These are phyloP conservation scores for Alligator sinensis DNA, from an alignment of 2,113 vertebrate genomes.

Conservation along the genomic window DNA sequence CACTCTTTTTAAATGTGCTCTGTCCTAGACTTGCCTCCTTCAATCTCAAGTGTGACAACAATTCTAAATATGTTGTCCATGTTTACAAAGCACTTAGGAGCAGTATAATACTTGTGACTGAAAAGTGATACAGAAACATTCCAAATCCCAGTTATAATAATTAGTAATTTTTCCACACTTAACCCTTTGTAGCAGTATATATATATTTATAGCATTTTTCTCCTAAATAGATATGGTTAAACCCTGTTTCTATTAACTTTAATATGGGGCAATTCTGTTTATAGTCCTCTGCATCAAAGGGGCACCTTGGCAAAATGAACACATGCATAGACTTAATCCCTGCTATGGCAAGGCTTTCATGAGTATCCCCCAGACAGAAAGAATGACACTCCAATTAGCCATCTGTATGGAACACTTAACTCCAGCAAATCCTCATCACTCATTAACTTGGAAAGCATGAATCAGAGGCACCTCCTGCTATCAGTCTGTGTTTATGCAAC, in stretches of 20 bases:
- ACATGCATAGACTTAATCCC: neutral
- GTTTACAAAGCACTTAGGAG: neutral
- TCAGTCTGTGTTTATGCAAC: neutral
- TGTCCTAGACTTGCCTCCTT: neutral
- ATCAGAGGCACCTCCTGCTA: neutral
- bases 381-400: neutral
- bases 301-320: neutral
- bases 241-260: neutral
- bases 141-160: neutral
- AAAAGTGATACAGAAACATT: neutral
- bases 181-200: neutral
- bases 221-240: neutral
- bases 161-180: neutral
- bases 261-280: neutral
- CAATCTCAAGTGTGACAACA: neutral
- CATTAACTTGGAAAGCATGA: neutral
- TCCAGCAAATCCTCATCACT: neutral
- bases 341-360: neutral
- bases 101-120: neutral
- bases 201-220: neutral
- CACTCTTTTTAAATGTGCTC: neutral
- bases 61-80: neutral
- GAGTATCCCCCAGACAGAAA: neutral
- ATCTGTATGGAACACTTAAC: neutral
- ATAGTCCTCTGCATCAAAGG: neutral